phyloP scores from a whole-genome alignment of 2,797 vertebrate genomes.

The Danionella dracula region DNA sequence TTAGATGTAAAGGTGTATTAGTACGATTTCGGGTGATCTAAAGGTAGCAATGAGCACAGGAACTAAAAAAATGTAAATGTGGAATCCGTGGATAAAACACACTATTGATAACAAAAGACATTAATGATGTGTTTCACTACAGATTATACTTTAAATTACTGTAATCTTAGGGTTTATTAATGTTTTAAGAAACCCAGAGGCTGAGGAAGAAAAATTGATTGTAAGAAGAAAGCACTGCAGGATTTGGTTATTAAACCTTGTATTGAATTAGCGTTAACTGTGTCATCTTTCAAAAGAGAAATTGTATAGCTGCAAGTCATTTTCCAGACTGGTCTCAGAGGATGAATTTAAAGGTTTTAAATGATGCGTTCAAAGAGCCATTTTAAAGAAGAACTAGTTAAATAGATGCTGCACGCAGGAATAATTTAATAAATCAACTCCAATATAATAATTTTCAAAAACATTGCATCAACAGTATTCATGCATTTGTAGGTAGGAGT shows the following conservation, averaged over 20 bases:
- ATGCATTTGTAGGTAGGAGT: too few species aligned
- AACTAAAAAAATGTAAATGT: too few species aligned
- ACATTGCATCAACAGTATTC: too few species aligned
- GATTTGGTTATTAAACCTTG: neutral
- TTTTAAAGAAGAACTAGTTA: too few species aligned
- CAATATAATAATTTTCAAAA: too few species aligned
- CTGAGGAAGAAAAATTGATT: neutral
- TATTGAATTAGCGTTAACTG: neutral
- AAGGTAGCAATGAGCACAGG: too few species aligned
- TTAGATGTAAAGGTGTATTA: neutral
- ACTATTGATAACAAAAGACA: neutral
- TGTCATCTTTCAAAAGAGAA: neutral
- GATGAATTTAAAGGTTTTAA: neutral
- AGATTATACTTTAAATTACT: neutral
- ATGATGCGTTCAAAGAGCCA: neutral
- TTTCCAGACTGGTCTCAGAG: neutral
- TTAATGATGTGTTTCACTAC: neutral
- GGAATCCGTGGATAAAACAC: too few species aligned
- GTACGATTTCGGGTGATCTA: too few species aligned
- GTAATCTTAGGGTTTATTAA: neutral
- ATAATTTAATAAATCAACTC: too few species aligned
- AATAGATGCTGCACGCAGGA: too few species aligned
- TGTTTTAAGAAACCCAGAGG: neutral
- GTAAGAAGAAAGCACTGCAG: neutral
- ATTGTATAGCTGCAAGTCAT: neutral